Evolutionary conservation across 2,888 invertebrate genomes (phyloP).

Genomic region (Orthonychiurus folsomi): DNA sequence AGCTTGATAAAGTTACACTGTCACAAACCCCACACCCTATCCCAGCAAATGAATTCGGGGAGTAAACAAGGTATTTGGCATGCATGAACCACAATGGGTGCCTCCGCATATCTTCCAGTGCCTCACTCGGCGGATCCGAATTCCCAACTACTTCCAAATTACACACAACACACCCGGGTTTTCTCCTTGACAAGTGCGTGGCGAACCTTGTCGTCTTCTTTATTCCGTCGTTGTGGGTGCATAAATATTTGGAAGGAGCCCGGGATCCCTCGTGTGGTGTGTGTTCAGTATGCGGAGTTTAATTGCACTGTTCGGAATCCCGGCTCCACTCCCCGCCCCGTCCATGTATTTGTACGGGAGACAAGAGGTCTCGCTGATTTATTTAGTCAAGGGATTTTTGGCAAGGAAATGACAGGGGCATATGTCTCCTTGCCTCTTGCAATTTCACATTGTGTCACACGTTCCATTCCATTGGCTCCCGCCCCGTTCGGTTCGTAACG

Average conservation of each 20-base stretch:
- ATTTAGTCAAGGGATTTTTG: neutral
- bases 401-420: constrained; percentile 1
- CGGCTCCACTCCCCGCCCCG: too few species aligned
- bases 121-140: too few species aligned
- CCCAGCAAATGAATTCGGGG: too few species aligned
- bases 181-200: neutral
- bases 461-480: neutral
- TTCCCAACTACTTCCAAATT: neutral
- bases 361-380: neutral
- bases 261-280: too few species aligned
- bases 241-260: neutral
- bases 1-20: too few species aligned
- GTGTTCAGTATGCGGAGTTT: too few species aligned
- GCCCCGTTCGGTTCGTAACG: neutral
- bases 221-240: neutral
- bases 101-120: neutral
- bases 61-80: neutral
- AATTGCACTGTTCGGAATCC: too few species aligned
- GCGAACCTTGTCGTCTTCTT: neutral
- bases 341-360: neutral
- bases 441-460: constrained; percentile 1
- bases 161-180: too few species aligned
- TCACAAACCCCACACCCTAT: too few species aligned
- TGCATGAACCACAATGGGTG: neutral
- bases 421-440: constrained; percentile 1